Evolutionary conservation across 92 coral and sea anemone genomes (phyloP).

Genomic region (Epizoanthus ramosus): DNA sequence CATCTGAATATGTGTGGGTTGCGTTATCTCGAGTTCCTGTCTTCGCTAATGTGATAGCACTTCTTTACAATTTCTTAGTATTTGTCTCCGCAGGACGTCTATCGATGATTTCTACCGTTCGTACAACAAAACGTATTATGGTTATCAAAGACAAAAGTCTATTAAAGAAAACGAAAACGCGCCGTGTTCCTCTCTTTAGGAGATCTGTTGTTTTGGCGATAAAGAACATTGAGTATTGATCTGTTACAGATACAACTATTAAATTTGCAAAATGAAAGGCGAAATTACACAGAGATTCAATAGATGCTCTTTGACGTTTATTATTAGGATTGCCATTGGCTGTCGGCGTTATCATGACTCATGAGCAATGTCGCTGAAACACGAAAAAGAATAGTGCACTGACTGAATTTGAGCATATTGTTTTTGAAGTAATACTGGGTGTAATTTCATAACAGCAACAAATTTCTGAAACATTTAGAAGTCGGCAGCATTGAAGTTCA

Average conservation of each 20-base stretch:
- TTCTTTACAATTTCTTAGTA: constrained; percentile 1
- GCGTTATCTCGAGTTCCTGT: neutral
- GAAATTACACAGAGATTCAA: neutral
- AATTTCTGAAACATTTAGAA: too few species aligned
- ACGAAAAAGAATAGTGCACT: too few species aligned
- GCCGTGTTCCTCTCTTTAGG: neutral
- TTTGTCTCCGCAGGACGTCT: constrained; percentile 15
- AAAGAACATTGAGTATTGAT: neutral
- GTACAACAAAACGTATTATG: constrained; percentile 2
- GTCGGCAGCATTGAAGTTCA: too few species aligned
- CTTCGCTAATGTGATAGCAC: neutral
- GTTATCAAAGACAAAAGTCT: neutral
- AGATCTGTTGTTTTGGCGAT: neutral
- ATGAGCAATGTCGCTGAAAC: too few species aligned
- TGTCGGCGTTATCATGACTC: too few species aligned
- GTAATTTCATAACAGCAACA: too few species aligned
- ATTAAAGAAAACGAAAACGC: neutral
- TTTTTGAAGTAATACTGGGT: too few species aligned
- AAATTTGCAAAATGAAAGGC: neutral
- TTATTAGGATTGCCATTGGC: too few species aligned
- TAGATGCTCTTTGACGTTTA: too few species aligned
- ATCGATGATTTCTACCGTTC: neutral
- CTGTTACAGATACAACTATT: neutral
- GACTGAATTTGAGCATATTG: too few species aligned
- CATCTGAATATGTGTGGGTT: constrained; percentile 26